phyloP scores from a whole-genome alignment of 1,140 invertebrate species.

The Heliconius nattereri region DNA sequence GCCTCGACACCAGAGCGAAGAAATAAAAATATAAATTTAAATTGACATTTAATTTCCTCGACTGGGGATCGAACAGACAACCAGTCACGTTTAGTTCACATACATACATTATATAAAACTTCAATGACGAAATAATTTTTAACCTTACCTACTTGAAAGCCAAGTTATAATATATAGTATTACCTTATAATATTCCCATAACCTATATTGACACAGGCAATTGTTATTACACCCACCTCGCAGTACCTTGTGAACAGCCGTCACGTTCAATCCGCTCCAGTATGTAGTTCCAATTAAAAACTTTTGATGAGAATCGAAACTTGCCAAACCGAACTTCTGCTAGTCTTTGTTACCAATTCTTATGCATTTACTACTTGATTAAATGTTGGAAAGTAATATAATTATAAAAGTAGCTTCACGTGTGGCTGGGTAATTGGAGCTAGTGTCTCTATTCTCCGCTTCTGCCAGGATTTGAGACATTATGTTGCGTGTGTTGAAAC shows the following conservation, averaged over 20 bases:
- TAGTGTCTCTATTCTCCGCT: too few relatives aligned
- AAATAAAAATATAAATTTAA: too few relatives aligned
- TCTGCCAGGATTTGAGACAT: too few relatives aligned
- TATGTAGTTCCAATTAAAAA: constrained; percentile 32
- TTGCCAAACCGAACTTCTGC: constrained; percentile 21
- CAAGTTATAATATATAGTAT: neutral
- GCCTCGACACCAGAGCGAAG: too few relatives aligned
- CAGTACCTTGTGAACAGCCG: constrained; percentile 15
- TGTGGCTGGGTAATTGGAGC: too few relatives aligned
- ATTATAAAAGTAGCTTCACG: too few relatives aligned
- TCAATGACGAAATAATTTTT: too few relatives aligned
- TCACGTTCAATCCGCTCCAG: constrained; percentile 24
- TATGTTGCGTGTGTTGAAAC: too few relatives aligned
- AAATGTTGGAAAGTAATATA: neutral
- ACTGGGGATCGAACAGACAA: too few relatives aligned
- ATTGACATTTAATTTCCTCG: too few relatives aligned
- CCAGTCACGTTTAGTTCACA: too few relatives aligned
- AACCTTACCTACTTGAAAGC: neutral
- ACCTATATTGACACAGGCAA: neutral
- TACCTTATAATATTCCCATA: neutral
- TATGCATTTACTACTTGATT: constrained; percentile 13
- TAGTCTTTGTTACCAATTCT: constrained; percentile 24
- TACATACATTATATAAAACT: too few relatives aligned
- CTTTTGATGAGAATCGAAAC: constrained; percentile 34
- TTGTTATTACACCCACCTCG: constrained; percentile 2